Evolutionary conservation across 2,797 vertebrate genomes (phyloP), one percentile per base, ranked within the genome.

Genomic region (Chloroceryle inda): DNA sequence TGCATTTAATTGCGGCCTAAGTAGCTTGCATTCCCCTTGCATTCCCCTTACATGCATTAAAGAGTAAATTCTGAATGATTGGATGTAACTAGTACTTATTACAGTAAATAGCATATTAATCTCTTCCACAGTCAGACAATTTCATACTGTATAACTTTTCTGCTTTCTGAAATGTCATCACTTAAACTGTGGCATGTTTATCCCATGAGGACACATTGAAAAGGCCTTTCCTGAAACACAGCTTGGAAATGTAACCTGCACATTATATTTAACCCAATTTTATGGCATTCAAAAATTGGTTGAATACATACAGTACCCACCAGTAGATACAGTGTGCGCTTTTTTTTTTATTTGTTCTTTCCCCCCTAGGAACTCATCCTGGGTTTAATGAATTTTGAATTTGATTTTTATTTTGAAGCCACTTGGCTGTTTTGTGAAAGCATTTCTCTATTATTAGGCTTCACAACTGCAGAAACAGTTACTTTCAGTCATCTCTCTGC

Each of bases 1-100:
- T 95, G 79, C 68, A 77, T 95, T 97, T 97, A 94, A 95, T 97
- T 97, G 93, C 84, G 63, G 33, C 33, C 31, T 95, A 85, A 94
- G 82, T 93, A 75, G 58, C 71, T 81, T 56, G 27, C 68, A 94
- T 88, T 81, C 85, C 62, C 69, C 71, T 81, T 56, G 27, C 68
- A 94, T 88, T 81, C 85, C 62, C 69, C 42, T 71, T 67, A 73
- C 66, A 88, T 0, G 0, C 82, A 81, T 91, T 95, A 88, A 91
- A 91, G n/a, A 67, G 52, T 78, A 93, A 97, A 97, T 59, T 87
- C 69, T 94, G 82, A 96, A 47, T 94, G 95, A 85, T 37, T 94
- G 71, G 89, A 76, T 90, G 42, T 91, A 94, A 93, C 75, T 77
- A 77, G 44, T 94, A 94, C 94, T 96, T 88, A 87, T 50, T 49